Conservation (phyloP, 1,140 invertebrate species). For the Drosophila burlai region DNA sequence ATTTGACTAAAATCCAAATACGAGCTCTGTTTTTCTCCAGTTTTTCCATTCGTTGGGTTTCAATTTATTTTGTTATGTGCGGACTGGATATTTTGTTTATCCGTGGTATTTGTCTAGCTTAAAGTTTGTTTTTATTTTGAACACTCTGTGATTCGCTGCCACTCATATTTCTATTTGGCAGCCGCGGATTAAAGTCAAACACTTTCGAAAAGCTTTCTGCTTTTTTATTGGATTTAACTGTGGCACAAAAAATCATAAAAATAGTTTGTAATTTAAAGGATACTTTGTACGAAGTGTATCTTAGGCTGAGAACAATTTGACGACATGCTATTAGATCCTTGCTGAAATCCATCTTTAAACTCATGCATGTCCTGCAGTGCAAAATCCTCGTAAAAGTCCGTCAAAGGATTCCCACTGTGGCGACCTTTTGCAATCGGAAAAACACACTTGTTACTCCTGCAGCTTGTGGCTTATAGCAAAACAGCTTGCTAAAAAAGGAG, state of each 20-base stretch:
- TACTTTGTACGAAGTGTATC: background rate
- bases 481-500: constrained; percentile 32
- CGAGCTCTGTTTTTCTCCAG: constrained; percentile 21
- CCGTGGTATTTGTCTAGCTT: constrained; percentile 8
- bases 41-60: constrained; percentile 35
- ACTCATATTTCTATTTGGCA: constrained; percentile 73
- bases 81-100: constrained; percentile 34
- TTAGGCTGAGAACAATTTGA: background rate
- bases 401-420: constrained; percentile 28
- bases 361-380: background rate
- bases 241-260: background rate
- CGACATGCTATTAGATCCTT: background rate
- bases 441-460: constrained; percentile 63
- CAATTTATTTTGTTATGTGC: constrained; percentile 63
- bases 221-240: constrained; percentile 3
- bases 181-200: constrained; percentile 60
- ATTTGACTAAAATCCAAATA: constrained; percentile 38
- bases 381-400: background rate
- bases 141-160: constrained; percentile 13
- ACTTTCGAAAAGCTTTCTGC: constrained; percentile 8
- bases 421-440: constrained; percentile 42
- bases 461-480: constrained; percentile 37
- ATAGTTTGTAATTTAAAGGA: background rate
- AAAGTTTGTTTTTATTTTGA: constrained; percentile 18
- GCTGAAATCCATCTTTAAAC: background rate